Evolutionary conservation across 2,888 invertebrate genomes (phyloP).

Genomic region (Prosopocoilus inquinatus): DNA sequence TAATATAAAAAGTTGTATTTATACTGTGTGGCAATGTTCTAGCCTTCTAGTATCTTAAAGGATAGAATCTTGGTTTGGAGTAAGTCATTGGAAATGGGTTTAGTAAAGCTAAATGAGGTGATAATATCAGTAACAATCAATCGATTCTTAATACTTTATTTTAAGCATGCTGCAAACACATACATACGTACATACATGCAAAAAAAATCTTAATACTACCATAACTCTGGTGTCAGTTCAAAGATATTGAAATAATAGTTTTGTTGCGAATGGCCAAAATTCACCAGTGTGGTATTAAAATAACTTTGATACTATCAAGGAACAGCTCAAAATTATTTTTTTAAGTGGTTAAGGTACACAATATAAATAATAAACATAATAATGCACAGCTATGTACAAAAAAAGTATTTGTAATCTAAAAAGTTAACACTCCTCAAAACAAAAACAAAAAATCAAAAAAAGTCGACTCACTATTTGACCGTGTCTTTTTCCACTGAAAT

Average conservation of each 20-base stretch:
- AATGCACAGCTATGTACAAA: slow-evolving; percentile 6
- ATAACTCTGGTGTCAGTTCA: slow-evolving; percentile 2
- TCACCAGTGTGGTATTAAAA: slow-evolving; percentile 1
- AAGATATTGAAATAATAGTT: neutral
- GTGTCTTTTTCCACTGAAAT: slow-evolving; percentile 31
- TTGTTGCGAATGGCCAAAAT: neutral
- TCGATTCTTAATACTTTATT: slow-evolving; percentile 22
- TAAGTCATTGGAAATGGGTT: slow-evolving; percentile 1
- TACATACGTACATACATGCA: slow-evolving; percentile 18
- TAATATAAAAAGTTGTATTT: neutral
- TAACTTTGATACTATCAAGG: neutral
- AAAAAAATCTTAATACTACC: slow-evolving; percentile 7
- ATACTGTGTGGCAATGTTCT: neutral
- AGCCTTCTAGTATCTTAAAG: neutral
- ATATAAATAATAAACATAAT: slow-evolving; percentile 8
- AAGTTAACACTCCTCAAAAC: slow-evolving; percentile 22
- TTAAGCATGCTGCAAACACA: slow-evolving; percentile 28
- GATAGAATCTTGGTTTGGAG: slow-evolving; percentile 1
- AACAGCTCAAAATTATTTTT: neutral
- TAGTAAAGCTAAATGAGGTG: slow-evolving; percentile 16
- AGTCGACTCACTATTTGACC: slow-evolving; percentile 43
- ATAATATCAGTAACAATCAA: slow-evolving; percentile 22
- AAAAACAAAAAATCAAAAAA: slow-evolving; percentile 28
- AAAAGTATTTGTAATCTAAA: slow-evolving; percentile 21
- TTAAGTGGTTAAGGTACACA: slow-evolving; percentile 9